Percentiles rank a stretch among this genome's conserved stretches.
These are phyloP conservation scores for Rhysida immarginata DNA, from an alignment of 1,140 invertebrate genomes.

Conservation along the genomic window DNA sequence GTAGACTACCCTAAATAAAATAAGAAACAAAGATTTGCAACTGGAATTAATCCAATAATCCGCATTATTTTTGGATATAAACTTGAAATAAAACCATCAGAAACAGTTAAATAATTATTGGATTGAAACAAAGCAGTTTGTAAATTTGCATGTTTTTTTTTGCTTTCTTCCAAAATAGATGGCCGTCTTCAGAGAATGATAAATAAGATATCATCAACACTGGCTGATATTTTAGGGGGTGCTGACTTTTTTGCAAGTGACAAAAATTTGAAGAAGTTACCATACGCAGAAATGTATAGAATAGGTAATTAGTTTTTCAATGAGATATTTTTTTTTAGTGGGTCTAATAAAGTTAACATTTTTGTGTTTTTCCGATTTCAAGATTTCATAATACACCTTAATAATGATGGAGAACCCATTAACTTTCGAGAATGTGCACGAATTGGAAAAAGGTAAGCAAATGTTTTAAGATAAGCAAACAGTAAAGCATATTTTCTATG, in stretches of 20 bases:
- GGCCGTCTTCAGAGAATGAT: neutral
- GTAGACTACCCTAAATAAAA: too few relatives aligned
- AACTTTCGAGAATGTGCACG: constrained; percentile 32
- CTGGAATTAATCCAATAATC: too few relatives aligned
- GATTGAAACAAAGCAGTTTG: too few relatives aligned
- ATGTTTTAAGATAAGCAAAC: too few relatives aligned
- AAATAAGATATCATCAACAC: neutral
- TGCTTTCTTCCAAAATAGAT: too few relatives aligned
- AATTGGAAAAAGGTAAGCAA: constrained; percentile 16
- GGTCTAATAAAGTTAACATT: too few relatives aligned
- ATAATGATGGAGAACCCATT: constrained; percentile 25
- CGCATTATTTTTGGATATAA: too few relatives aligned
- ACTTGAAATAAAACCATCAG: too few relatives aligned
- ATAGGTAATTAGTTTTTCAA: neutral
- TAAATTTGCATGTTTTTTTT: too few relatives aligned
- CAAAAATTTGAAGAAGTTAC: neutral
- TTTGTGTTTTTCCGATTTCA: constrained; percentile 37
- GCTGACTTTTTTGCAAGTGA: neutral
- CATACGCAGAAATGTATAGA: neutral
- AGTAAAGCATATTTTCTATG: too few relatives aligned
- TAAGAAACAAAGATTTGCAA: too few relatives aligned
- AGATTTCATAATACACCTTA: constrained; percentile 43
- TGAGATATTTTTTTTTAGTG: neutral
- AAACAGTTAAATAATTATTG: too few relatives aligned
- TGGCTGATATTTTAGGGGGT: neutral